Evolutionary conservation across 2,888 invertebrate species (phyloP).

Genomic region (Caenorhabditis auriculariae): DNA sequence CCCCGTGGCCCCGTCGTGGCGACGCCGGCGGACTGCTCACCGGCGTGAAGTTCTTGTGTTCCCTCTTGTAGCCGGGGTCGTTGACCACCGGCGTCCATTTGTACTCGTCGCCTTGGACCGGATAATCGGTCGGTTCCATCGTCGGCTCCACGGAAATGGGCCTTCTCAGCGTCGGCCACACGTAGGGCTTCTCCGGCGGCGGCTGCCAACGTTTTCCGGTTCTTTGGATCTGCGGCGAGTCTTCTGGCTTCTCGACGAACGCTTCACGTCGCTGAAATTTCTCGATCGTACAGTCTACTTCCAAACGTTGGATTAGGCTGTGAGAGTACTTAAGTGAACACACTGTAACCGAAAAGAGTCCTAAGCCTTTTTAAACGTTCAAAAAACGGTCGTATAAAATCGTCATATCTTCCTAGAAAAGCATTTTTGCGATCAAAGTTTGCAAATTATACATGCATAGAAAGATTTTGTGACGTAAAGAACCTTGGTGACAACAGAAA

Average conservation of each 20-base stretch:
- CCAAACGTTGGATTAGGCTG: not conserved
- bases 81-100: slow-evolving; percentile 57
- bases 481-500: too few species aligned
- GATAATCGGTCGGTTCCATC: not conserved
- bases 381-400: too few species aligned
- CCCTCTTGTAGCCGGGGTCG: slow-evolving; percentile 58
- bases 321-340: not conserved
- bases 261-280: slow-evolving; percentile 50
- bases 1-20: slow-evolving; percentile 44
- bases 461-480: too few species aligned
- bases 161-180: slow-evolving; percentile 43
- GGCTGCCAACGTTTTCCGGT: slow-evolving; percentile 62
- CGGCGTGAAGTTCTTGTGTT: slow-evolving; percentile 63
- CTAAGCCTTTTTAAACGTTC: too few species aligned
- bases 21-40: slow-evolving; percentile 54
- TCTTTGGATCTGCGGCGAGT: slow-evolving; percentile 45
- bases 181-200: slow-evolving; percentile 62
- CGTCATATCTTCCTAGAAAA: too few species aligned
- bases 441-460: too few species aligned
- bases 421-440: too few species aligned
- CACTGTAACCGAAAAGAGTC: not conserved
- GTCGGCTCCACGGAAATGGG: slow-evolving; percentile 46
- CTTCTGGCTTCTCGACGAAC: slow-evolving; percentile 58
- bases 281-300: not conserved
- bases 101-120: slow-evolving; percentile 46